These are phyloP conservation scores for Patiria miniata DNA, from an alignment of 35 echinoderm and acorn worm genomes.

Conservation along the genomic window DNA sequence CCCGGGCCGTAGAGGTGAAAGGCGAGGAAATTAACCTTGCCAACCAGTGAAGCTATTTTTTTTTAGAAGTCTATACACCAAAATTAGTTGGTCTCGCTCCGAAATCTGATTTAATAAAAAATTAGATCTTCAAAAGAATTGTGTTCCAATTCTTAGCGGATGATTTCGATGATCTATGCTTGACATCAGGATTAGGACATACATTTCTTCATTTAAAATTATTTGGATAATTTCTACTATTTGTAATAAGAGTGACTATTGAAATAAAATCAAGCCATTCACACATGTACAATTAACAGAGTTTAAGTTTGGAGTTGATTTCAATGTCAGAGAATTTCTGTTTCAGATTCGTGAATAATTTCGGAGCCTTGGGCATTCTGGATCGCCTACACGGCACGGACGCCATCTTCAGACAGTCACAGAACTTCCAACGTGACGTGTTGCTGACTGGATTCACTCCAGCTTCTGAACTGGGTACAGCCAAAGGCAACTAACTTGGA, in stretches of 20 bases:
- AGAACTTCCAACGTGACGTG: constrained; percentile 64
- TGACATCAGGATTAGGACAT: no score
- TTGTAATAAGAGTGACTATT: not conserved
- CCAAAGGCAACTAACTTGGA: not conserved
- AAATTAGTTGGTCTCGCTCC: no score
- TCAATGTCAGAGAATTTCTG: not conserved
- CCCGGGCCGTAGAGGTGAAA: no score
- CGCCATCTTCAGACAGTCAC: constrained; percentile 42
- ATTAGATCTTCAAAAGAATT: no score
- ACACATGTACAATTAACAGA: not conserved
- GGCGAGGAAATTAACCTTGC: no score
- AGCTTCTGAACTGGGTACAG: constrained; percentile 26
- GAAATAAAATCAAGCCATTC: not conserved
- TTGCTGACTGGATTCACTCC: constrained; percentile 55
- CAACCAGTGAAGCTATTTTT: no score
- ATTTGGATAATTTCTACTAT: no score
- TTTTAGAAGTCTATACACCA: no score
- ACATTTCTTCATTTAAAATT: no score
- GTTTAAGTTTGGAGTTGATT: not conserved
- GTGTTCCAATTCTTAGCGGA: no score
- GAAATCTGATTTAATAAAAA: no score
- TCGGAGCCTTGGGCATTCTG: constrained; percentile 58
- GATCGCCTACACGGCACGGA: constrained; percentile 69
- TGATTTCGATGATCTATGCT: no score
- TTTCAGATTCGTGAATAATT: constrained; percentile 60